A percentile compares a stretch with the other conserved stretches of the same genome.
These are phyloP conservation scores for Andrena chrysosceles DNA, from an alignment of 2,888 invertebrate species.

Conservation along the genomic window DNA sequence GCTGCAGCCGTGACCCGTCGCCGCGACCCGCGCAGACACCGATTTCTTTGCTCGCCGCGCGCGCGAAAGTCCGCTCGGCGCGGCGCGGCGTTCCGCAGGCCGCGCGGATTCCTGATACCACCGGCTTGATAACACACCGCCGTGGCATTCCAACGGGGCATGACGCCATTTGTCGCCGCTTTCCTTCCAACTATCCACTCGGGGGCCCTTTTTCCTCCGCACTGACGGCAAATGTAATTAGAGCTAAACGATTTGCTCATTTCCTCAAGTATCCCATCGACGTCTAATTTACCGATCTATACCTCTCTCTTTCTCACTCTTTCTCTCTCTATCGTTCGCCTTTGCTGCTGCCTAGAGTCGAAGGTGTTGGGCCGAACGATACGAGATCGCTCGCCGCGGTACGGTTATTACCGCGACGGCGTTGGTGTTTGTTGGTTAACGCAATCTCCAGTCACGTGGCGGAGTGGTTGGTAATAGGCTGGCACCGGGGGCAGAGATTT, in stretches of 20 bases:
- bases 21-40: slow-evolving; percentile 66
- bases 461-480: background rate
- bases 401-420: slow-evolving; percentile 5
- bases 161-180: slow-evolving; percentile 47
- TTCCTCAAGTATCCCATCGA: background rate
- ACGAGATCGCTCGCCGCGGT: background rate
- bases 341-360: background rate
- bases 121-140: slow-evolving; percentile 54
- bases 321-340: background rate
- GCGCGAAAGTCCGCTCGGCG: slow-evolving; percentile 42
- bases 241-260: slow-evolving; percentile 4
- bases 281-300: background rate
- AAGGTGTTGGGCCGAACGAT: slow-evolving; percentile 24
- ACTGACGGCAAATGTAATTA: slow-evolving; percentile 18
- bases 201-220: background rate
- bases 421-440: slow-evolving; percentile 28
- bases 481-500: slow-evolving; percentile 20
- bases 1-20: slow-evolving; percentile 77
- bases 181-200: slow-evolving; percentile 11
- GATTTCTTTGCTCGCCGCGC: slow-evolving; percentile 58
- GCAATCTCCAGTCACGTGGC: slow-evolving; percentile 49
- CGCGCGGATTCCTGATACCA: slow-evolving; percentile 62
- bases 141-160: slow-evolving; percentile 30
- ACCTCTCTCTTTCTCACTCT: background rate
- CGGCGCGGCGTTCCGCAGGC: slow-evolving; percentile 23